Evolutionary conservation across 92 coral and sea anemone genomes (phyloP), one percentile per base, ranked within the genome.

Genomic region (Scolanthus callimorphus): DNA sequence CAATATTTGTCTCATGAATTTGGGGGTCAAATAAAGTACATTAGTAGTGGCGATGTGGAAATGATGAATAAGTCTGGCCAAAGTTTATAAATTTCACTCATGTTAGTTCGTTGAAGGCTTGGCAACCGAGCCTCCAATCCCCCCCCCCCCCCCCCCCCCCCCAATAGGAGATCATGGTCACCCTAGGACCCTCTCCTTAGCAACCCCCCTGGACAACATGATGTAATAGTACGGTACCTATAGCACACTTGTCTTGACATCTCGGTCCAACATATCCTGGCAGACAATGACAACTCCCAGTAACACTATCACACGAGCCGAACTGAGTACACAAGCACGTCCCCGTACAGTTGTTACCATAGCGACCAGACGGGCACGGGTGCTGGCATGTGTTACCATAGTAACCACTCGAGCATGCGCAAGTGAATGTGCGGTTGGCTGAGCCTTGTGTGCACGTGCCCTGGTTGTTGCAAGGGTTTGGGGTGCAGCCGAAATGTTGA

Each of bases 391-490:
- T 20, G 39, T 65, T 56, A 38, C 99, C 99, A 74, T 81, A 58
- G 90, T 71, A 88, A 49, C 99, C 92, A 57, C 78, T 55, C 4
- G 29, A 61, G 56, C 97, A 89, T 23, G 57, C 25, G 51, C 96
- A 88, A 4, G 59, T 37, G 61, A 76, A 92, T 24, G 73, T 55
- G 53, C 45, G 49, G 29, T 59, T 38, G 26, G 31, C 31, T 37
- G 57, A 27, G 27, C 19, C 23, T 38, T 87, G 73, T 6, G 30
- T 44, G 29, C 94, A 94, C n/a, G 51, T 76, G 29, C 94, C 99
- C 1, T 69, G 66, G 62, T 94, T 89, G 19, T 54, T 63, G 39
- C 99, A 94, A 3, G 99, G 99, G 71, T 84, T 89, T 4, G 96
- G 88, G 17, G 59, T 56, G 51, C 99, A 94, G 20, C 99, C 96